Base-by-base conservation (phyloP, 2,113 vertebrate species). In the Pleuronectes platessa region DNA sequence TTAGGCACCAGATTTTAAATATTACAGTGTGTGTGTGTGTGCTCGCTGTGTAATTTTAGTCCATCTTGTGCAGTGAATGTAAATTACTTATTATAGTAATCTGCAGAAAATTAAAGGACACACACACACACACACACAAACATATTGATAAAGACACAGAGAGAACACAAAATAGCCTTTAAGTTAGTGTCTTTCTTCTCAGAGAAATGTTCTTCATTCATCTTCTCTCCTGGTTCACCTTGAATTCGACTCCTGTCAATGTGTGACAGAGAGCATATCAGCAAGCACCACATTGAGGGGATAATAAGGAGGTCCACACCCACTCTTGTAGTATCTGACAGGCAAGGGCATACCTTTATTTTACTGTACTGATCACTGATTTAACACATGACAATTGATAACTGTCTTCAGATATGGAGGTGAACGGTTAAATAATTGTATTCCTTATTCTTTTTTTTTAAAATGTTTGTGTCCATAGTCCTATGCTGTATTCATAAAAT, bases 211-310 rank as follows among this genome's bases (percentile, higher is more conserved):
- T 37, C 35, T 37, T 37, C 35, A 10, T 37, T 37, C 35, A 14
- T 14, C 42, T 15, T 45, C 61, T 62, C 72, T 78, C 68, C 80
- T 51, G 12, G 35, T n/a, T 73, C 71, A 86, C 81, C 86, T 83
- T 88, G 81, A 86, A 74, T 65, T 42, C 60, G 71, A 54, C 81
- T 71, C 68, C 37, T 74, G 68, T 77, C 21, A n/a, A 58, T 5
- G 42, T 9, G 2, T 35, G 65, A 78, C 61, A 37, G 75, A 82
- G 71, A 56, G 68, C 5, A 23, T 71, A 61, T 68, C 75, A 76
- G 78, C 58, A 78, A 64, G 68, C 58, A 24, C 59, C 81, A 71
- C 74, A 72, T 68, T 71, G 78, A 71, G 78, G 21, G 60, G 74
- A 81, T 63, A 35, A 69, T 61, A 24, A 62, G 51, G 65, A 73